These are phyloP conservation scores for Poeciliopsis occidentalis DNA, from an alignment of 2,113 vertebrate genomes.

Conservation along the genomic window DNA sequence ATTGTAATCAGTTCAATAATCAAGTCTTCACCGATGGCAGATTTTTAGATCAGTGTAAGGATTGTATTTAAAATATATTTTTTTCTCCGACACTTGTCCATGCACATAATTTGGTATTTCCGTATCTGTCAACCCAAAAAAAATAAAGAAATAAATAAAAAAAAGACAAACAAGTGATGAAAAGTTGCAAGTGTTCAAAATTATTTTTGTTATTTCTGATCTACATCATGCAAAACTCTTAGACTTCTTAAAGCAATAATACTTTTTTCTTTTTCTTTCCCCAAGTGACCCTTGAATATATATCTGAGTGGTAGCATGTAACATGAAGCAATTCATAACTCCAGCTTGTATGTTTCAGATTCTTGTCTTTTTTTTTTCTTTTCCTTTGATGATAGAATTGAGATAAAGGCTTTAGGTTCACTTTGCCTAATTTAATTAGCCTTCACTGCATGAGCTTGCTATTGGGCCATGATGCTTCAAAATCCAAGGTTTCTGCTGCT, in stretches of 20 bases:
- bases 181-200: constrained; percentile 29
- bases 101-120: too few species aligned
- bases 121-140: too few species aligned
- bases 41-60: neutral
- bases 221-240: constrained; percentile 23
- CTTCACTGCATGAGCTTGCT: constrained; percentile 61
- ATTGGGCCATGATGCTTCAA: constrained; percentile 73
- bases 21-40: neutral
- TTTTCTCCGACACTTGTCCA: too few species aligned
- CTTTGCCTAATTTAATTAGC: constrained; percentile 86
- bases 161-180: neutral
- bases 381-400: constrained; percentile 78
- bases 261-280: neutral
- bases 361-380: constrained; percentile 41
- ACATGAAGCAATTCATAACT: constrained; percentile 78
- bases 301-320: constrained; percentile 59
- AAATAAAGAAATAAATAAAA: neutral
- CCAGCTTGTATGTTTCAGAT: constrained; percentile 72
- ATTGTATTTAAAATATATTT: neutral
- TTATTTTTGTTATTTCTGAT: neutral
- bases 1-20: too few species aligned
- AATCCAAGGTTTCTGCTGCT: constrained; percentile 76
- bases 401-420: constrained; percentile 78
- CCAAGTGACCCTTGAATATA: constrained; percentile 41
- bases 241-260: constrained; percentile 44